A percentile compares a stretch with the other conserved stretches of the same genome.
phyloP scores from a whole-genome alignment of 2,113 vertebrate genomes.

The Phocoena sinus region DNA sequence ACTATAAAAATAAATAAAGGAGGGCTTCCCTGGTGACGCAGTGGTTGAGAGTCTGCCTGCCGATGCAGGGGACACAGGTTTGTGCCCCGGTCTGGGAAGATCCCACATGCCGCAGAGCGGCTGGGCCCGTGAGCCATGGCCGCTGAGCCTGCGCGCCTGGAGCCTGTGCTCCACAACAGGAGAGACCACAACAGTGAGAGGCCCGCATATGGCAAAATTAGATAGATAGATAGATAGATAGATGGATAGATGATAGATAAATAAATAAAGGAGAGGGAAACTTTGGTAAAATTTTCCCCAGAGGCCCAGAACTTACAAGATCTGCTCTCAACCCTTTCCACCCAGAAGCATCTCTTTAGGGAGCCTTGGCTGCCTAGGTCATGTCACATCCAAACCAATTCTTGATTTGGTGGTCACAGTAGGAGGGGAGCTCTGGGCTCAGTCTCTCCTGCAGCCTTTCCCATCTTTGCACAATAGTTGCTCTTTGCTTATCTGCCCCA shows the following conservation, averaged over 20 bases:
- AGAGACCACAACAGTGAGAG: too few relatives aligned
- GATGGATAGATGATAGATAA: too few relatives aligned
- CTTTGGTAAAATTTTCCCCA: neutral
- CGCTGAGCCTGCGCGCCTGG: too few relatives aligned
- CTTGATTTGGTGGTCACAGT: neutral
- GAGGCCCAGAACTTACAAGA: neutral
- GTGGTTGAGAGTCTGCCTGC: too few relatives aligned
- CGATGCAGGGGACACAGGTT: too few relatives aligned
- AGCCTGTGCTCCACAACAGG: too few relatives aligned
- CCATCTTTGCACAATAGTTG: neutral
- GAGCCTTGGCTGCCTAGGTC: neutral
- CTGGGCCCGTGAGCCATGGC: too few relatives aligned
- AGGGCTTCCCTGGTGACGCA: neutral
- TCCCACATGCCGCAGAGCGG: too few relatives aligned
- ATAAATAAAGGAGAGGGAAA: neutral
- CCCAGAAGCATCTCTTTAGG: neutral
- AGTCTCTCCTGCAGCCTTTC: neutral
- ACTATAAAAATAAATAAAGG: neutral
- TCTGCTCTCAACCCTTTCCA: neutral
- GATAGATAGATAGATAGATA: too few relatives aligned
- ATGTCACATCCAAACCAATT: neutral
- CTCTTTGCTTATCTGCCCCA: neutral
- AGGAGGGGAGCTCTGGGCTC: neutral
- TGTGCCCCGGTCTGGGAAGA: too few relatives aligned
- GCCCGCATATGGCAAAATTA: too few relatives aligned